Evolutionary conservation across 2,888 invertebrate species (phyloP), one percentile per base, ranked within the genome.

Genomic region (Drosophila ezoana): DNA sequence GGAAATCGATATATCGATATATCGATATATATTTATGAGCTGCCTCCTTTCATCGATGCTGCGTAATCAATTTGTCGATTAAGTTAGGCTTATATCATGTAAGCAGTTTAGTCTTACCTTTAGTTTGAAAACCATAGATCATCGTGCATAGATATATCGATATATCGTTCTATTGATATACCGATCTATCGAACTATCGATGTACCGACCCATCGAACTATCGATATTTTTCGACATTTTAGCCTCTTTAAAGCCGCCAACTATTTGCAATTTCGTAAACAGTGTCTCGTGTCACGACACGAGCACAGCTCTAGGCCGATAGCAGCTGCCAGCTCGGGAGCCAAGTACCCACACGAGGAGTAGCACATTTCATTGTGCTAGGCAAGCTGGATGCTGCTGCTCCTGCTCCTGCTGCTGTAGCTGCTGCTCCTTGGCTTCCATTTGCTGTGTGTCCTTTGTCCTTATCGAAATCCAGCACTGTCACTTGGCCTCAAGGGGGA

Each of bases 391-490:
- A 23, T 23, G 23, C 23, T 23, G 23, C 28, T 37, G 32, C 23
- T 57, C 37, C 56, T 5, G 4, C 23, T 52, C 18, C 18, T 18
- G 18, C 18, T 18, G 18, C 18, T 18, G 18, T 18, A 18, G 1
- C 35, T 10, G 20, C 51, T 47, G 28, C 16, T 28, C 35, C 45
- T 51, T 33, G 33, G 40, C 47, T 18, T 41, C 14, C 32, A 28
- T 23, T 8, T 18, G 0, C 18, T 23, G 45, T 49, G 45, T 45
- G 52, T 59, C 61, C 77, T 56, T 76, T 77, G 78, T 80, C 71
- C 83, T 80, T 86, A 86, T 86, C 84, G 83, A 76, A 85, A 86
- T 80, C 78, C 86, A 72, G 69, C 59, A 80, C 72, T 85, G 86
- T 86, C 84, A 82, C 76, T 86, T 85, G 76, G 71, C 62, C 71